Conservation (phyloP, 2,797 vertebrate species). For the Xenentodon cancila region DNA sequence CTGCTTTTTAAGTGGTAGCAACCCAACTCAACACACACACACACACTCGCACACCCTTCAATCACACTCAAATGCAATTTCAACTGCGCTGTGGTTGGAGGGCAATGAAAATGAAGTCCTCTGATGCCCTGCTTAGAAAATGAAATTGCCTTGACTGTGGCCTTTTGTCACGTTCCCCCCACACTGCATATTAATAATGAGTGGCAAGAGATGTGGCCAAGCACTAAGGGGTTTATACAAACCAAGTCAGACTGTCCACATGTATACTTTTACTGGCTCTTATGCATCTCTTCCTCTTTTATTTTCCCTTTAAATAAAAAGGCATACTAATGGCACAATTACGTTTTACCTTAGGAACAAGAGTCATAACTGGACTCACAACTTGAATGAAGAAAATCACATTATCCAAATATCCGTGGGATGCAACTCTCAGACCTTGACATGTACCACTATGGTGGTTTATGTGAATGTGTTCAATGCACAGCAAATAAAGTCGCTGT, state of each 20-base stretch:
- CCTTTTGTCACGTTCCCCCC: slow-evolving; percentile 62
- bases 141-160: slow-evolving; percentile 73
- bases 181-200: slow-evolving; percentile 75
- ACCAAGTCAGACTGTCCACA: slow-evolving; percentile 29
- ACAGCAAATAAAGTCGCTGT: too few species aligned
- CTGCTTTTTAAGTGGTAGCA: slow-evolving; percentile 46
- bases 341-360: too few species aligned
- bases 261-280: slow-evolving; percentile 8
- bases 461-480: too few species aligned
- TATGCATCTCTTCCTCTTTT: slow-evolving; percentile 11
- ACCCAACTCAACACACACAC: neutral
- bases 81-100: slow-evolving; percentile 67
- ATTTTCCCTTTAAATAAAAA: too few species aligned
- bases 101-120: slow-evolving; percentile 77
- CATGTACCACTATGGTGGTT: too few species aligned
- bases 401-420: too few species aligned
- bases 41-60: slow-evolving; percentile 33
- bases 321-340: too few species aligned
- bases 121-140: slow-evolving; percentile 68
- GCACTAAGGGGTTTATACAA: slow-evolving; percentile 29
- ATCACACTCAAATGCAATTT: slow-evolving; percentile 62
- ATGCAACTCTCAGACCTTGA: too few species aligned
- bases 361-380: neutral
- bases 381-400: neutral
- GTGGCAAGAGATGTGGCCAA: slow-evolving; percentile 24